phyloP scores from a whole-genome alignment of 1,140 invertebrate species.

The Drosophila cardini region DNA sequence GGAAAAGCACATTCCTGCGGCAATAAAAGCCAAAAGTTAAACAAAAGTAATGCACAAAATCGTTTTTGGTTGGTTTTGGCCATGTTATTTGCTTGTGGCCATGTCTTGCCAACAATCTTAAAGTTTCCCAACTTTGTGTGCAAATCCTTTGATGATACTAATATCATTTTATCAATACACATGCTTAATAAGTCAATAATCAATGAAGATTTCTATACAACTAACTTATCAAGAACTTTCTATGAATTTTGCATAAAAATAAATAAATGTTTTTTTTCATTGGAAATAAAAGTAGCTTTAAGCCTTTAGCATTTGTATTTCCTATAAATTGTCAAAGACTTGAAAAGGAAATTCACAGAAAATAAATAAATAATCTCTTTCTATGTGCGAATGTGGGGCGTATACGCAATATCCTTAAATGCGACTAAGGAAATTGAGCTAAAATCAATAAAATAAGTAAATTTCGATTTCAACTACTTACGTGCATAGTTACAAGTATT shows the following conservation, averaged over 20 bases:
- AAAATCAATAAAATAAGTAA: slow-evolving; percentile 20
- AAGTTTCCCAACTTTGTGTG: no score
- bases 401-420: slow-evolving; percentile 14
- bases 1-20: not conserved
- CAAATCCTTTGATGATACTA: not conserved
- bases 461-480: not conserved
- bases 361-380: slow-evolving; percentile 3
- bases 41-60: slow-evolving; percentile 1
- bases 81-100: not conserved
- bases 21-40: slow-evolving; percentile 6
- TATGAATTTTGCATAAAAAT: not conserved
- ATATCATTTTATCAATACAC: not conserved
- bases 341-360: slow-evolving; percentile 1
- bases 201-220: not conserved
- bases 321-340: not conserved
- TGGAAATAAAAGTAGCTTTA: not conserved
- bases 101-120: slow-evolving; percentile 5
- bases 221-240: no score
- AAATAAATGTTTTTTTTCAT: not conserved
- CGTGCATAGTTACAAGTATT: not conserved
- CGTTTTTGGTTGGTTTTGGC: not conserved
- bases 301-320: not conserved
- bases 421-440: slow-evolving; percentile 8
- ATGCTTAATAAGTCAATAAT: not conserved
- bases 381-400: not conserved